Evolutionary conservation across 1,140 invertebrate genomes (phyloP).

Genomic region (Trissolcus basalis): DNA sequence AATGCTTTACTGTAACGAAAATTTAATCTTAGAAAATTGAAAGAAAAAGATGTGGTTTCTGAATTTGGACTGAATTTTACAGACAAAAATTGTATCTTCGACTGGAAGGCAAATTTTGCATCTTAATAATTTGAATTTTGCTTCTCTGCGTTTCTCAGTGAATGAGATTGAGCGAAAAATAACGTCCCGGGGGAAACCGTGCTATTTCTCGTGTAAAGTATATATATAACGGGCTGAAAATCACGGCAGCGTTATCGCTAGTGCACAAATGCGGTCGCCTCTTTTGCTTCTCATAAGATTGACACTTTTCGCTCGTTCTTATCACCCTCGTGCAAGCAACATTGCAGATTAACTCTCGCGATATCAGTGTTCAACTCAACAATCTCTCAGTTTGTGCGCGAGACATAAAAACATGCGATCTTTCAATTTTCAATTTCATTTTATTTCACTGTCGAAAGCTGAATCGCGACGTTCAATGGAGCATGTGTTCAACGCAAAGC

Average conservation of each 20-base stretch:
- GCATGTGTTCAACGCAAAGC: too few relatives aligned
- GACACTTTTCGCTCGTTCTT: conserved; percentile 44
- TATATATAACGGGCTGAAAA: conserved; percentile 41
- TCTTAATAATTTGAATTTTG: conserved; percentile 31
- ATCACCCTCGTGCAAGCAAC: conserved; percentile 53
- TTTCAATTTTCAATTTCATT: conserved; percentile 26
- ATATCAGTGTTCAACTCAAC: conserved; percentile 54
- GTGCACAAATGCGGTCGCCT: conserved; percentile 51
- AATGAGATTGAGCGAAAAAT: conserved; percentile 58
- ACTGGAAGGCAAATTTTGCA: conserved; percentile 57
- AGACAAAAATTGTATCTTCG: too few relatives aligned
- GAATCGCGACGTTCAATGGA: too few relatives aligned
- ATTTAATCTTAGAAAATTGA: too few relatives aligned
- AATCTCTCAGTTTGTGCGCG: not conserved
- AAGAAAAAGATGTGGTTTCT: too few relatives aligned
- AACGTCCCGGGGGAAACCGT: conserved; percentile 48
- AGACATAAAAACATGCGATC: not conserved
- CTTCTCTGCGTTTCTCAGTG: conserved; percentile 57
- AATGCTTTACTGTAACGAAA: too few relatives aligned
- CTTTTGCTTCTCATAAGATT: conserved; percentile 59
- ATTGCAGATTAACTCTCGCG: conserved; percentile 52
- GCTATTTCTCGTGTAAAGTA: conserved; percentile 60
- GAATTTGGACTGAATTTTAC: too few relatives aligned
- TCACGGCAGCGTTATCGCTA: conserved; percentile 59
- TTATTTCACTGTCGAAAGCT: conserved; percentile 1